Evolutionary conservation across 2,888 invertebrate genomes (phyloP).

Genomic region (Cistogaster globosa): DNA sequence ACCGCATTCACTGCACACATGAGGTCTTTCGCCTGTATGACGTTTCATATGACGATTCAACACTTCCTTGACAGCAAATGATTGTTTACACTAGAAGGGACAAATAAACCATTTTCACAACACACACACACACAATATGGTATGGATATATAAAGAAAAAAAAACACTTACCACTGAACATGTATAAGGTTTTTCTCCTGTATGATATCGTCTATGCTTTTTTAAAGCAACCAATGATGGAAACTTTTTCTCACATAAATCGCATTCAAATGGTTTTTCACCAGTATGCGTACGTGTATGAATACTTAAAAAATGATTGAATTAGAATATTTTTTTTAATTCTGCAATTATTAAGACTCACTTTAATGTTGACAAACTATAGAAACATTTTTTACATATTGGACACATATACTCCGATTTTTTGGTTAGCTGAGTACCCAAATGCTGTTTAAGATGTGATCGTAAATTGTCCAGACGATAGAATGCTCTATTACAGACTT

Average conservation of each 20-base stretch:
- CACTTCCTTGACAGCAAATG: constrained; percentile 92
- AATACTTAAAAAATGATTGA: constrained; percentile 81
- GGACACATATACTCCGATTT: constrained; percentile 85
- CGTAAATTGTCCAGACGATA: constrained; percentile 88
- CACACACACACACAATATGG: not conserved
- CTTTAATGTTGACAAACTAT: constrained; percentile 85
- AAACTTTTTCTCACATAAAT: constrained; percentile 88
- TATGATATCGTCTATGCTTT: constrained; percentile 87
- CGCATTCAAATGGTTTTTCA: constrained; percentile 87
- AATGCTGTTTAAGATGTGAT: constrained; percentile 88
- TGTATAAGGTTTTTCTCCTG: constrained; percentile 87
- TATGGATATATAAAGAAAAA: too few relatives aligned
- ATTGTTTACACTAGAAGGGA: constrained; percentile 87
- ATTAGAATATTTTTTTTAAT: not conserved
- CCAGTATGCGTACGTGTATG: constrained; percentile 88
- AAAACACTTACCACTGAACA: constrained; percentile 85
- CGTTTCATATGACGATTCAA: constrained; percentile 89
- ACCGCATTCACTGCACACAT: constrained; percentile 85
- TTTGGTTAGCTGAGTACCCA: constrained; percentile 85
- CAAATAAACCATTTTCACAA: not conserved
- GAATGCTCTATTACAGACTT: constrained; percentile 82
- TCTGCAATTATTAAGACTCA: constrained; percentile 70
- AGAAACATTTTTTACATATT: constrained; percentile 87
- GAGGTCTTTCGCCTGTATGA: constrained; percentile 84
- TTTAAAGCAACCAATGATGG: constrained; percentile 90